Evolutionary conservation across 1,140 invertebrate species (phyloP), one percentile per base, ranked within the genome.

Genomic region (Micrasema longulum): DNA sequence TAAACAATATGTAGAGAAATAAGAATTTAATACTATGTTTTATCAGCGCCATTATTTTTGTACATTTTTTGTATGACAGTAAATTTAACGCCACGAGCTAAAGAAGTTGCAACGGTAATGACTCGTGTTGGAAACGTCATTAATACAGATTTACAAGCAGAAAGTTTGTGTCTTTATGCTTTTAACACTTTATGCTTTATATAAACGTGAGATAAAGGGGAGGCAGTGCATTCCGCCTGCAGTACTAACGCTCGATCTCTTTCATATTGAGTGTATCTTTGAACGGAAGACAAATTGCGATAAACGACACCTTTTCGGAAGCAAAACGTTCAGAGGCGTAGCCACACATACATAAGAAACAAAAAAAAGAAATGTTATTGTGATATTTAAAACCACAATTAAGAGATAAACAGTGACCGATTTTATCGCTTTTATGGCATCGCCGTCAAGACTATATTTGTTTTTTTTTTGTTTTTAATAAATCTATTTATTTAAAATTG

Each of bases 281-380:
- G 68, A 71, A 67, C 72, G 60, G 48, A 73, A 69, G 67, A 73
- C 57, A 73, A 73, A 73, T 73, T 73, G 72, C 72, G 53, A 31
- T 36, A 38, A 43, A 52, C 45, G 65, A 62, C 64, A 73, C 71
- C 43, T 73, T 41, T 63, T 16, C 23, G 47, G 31, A 18, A 38
- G n/a, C 47, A 60, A n/a, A 12, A 38, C 26, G 23, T 26, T 4
- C 65, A 73, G 48, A 48, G 65, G 55, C 65, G 55, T 16, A 26
- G 10, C 12, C 22, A n/a, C n/a, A n/a, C n/a, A n/a, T n/a, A n/a
- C n/a, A n/a, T n/a, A n/a, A n/a, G n/a, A n/a, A n/a, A n/a, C n/a
- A n/a, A n/a, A n/a, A n/a, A n/a, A n/a, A n/a, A n/a, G n/a, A n/a
- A n/a, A n/a, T n/a, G n/a, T n/a, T n/a, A n/a, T n/a, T n/a, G n/a